A percentile compares a stretch with the other conserved stretches of the same genome.
Conservation (phyloP, 2,797 vertebrate genomes). For the Pseudocheirus occidentalis region DNA sequence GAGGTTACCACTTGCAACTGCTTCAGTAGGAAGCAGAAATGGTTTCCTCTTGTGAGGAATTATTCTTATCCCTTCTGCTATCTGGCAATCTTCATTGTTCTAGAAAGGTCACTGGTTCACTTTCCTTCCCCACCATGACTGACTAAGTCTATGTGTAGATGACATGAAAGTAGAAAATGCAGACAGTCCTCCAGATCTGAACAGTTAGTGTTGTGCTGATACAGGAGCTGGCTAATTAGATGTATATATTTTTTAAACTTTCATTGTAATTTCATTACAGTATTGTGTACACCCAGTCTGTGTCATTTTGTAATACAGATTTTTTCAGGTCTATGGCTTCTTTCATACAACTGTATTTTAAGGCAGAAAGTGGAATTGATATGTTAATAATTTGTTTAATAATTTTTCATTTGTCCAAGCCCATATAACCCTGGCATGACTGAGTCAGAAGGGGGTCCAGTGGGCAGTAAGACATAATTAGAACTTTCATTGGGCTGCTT, state of each 20-base stretch:
- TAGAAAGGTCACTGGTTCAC: neutral
- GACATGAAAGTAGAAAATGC: neutral
- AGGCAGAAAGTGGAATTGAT: neutral
- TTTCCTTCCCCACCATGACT: neutral
- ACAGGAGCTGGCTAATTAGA: neutral
- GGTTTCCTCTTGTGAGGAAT: neutral
- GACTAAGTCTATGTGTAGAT: fast-evolving
- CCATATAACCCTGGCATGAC: neutral
- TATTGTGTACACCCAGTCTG: too few relatives aligned
- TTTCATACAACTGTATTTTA: neutral
- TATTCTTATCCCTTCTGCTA: neutral
- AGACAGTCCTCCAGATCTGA: too few relatives aligned
- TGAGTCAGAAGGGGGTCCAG: neutral
- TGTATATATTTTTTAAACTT: neutral
- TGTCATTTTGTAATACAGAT: neutral
- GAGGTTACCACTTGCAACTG: neutral
- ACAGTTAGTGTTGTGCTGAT: fast-evolving
- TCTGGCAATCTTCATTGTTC: neutral
- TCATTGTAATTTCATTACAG: too few relatives aligned
- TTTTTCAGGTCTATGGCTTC: neutral
- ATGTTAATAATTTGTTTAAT: neutral
- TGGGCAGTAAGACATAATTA: neutral
- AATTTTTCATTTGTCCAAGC: neutral
- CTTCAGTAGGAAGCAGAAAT: neutral
- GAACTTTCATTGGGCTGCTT: neutral